Base-by-base conservation (phyloP, 2,888 invertebrate genomes). In the Cylloceria caligata region DNA sequence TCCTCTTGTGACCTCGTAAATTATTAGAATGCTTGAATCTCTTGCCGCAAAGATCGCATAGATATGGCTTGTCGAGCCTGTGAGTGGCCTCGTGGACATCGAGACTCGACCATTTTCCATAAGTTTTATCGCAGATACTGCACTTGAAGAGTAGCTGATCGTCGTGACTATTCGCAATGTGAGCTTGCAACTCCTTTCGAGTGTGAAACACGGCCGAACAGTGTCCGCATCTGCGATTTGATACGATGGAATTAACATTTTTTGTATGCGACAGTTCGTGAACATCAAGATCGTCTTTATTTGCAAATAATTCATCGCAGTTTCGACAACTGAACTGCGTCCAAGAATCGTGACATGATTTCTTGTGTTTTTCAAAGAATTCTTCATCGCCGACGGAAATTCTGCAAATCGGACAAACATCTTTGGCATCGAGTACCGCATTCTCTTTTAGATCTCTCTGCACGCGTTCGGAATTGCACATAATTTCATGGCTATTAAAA, bases 11-110 rank as follows among this genome's bases (percentile, higher is more conserved):
- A 2, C 91, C 89, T 9, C 90, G 83, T 42, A 92, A 87, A 84
- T 91, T 91, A 77, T 90, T 90, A 0, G 90, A 89, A 81, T 92
- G 91, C 72, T 92, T 92, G 69, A 92, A 92, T 52, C 89, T 89
- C 81, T 92, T 92, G 0, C 93, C 93, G 77, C 93, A 92, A n/a
- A 90, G 62, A 85, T 92, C 91, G 76, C 92, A 93, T 0, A 93
- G 82, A 71, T 88, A 91, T 0, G 91, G 90, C 64, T 88, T 90
- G 30, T 90, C 90, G n/a, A 77, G 60, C 68, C 89, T 85, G 49
- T 90, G 92, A 30, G 91, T 91, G 4, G 91, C 90, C 71, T 88
- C 88, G 71, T 92, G 91, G 67, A 92, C 88, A 75, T 91, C 91
- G 34, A 91, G 86, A 62, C 91, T 89, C 4, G 90, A 87, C 87